Conservation (phyloP, 2,113 vertebrate species). For the Oreamnos americanus region DNA sequence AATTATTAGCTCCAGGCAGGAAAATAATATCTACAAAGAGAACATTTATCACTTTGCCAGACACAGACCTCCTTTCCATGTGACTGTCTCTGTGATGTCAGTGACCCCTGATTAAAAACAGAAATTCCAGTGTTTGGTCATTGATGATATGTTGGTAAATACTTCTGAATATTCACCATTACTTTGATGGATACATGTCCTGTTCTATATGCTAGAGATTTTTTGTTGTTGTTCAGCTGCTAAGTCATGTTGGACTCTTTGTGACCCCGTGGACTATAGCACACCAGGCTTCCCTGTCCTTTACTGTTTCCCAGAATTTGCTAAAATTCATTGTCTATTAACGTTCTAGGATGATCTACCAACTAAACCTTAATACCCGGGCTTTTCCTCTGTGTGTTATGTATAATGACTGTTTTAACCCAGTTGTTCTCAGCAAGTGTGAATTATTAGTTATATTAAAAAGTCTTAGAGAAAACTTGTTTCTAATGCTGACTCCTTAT, state of each 20-base stretch:
- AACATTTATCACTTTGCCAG: not conserved
- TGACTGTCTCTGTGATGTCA: fast-evolving
- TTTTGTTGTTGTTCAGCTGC: not conserved
- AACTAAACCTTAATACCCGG: fast-evolving
- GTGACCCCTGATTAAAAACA: not conserved
- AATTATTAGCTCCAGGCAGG: not conserved
- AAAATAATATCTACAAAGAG: not conserved
- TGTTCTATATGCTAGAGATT: not conserved
- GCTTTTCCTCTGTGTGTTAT: not conserved
- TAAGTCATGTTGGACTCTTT: not conserved
- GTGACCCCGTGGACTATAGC: not conserved
- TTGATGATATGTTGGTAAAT: fast-evolving
- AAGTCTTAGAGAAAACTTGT: not conserved
- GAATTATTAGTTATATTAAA: not conserved
- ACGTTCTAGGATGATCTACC: not conserved
- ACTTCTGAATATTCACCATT: fast-evolving
- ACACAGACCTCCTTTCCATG: not conserved
- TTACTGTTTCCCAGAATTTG: not conserved
- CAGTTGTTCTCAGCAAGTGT: not conserved
- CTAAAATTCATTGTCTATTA: not conserved
- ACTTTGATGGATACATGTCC: fast-evolving
- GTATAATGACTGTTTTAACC: fast-evolving
- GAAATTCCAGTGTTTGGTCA: not conserved
- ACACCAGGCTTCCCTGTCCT: not conserved
- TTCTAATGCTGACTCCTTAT: not conserved